Evolutionary conservation across 2,888 invertebrate species (phyloP), one percentile per base, ranked within the genome.

Genomic region (Mystacides longicornis): DNA sequence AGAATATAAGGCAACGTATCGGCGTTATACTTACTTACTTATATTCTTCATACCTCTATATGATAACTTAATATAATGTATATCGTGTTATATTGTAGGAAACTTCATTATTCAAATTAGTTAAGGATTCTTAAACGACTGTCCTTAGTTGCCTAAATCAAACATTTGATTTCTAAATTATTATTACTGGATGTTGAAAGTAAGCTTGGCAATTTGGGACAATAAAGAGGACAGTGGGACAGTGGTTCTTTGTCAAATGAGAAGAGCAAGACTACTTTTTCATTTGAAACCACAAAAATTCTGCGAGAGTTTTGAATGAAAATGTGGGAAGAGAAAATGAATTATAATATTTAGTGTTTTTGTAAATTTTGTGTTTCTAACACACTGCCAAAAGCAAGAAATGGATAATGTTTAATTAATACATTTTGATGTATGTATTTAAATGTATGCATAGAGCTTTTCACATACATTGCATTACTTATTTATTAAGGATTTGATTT

Each of bases 41-140:
- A 37, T 3, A n/a, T 37, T 7, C 37, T 37, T 37, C 37, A 37
- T 37, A 37, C 11, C n/a, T n/a, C n/a, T 27, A 27, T 7, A 37
- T 37, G 16, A 37, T 37, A 37, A 55, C 52, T 52, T 58, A 54
- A 47, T 47, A 50, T 48, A 49, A 43, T 46, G 47, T 49, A 37
- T 27, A 27, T 11, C 11, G 27, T 27, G 11, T 27, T 27, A 11
- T 27, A 27, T 27, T 27, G 27, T 27, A 27, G 11, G 5, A 27
- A 37, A 37, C 37, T 14, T 37, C 14, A 14, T 37, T 37, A 37
- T 14, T 3, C 11, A 27, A 7, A 7, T 27, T 27, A 27, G 27
- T 27, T 37, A 37, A 37, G 37, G 16, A 37, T 37, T 37, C 37
- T 37, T 37, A 37, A 37, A 37, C 16, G 37, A 37, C 37, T 37